These are phyloP conservation scores for Aphodius sticticus DNA, from an alignment of 2,888 invertebrate genomes.

Conservation along the genomic window DNA sequence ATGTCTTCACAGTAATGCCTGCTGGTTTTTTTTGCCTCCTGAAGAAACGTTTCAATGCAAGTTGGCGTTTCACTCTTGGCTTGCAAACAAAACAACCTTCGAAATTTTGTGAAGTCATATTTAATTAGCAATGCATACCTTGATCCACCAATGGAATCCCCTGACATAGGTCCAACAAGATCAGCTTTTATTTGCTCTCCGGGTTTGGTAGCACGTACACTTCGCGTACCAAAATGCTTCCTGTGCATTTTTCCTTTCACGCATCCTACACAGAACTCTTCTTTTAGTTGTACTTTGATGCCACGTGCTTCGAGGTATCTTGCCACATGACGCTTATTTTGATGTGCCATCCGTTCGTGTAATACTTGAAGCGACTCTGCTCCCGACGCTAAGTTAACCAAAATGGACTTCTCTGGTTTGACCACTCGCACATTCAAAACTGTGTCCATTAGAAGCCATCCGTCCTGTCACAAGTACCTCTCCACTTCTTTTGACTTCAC, in stretches of 20 bases:
- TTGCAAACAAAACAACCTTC: conserved; percentile 38
- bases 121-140: too few relatives aligned
- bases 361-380: background rate
- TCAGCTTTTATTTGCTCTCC: background rate
- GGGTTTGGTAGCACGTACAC: background rate
- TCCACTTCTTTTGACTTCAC: too few relatives aligned
- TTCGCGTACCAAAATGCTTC: background rate
- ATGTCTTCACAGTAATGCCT: conserved; percentile 43
- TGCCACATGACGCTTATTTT: background rate
- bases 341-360: conserved; percentile 10
- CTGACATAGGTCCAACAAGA: too few relatives aligned
- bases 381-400: background rate
- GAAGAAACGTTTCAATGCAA: conserved; percentile 41
- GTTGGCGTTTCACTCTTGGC: conserved; percentile 39
- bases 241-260: too few relatives aligned
- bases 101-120: too few relatives aligned
- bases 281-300: too few relatives aligned
- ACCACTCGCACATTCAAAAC: background rate
- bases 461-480: too few relatives aligned
- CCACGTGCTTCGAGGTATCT: too few relatives aligned
- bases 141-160: too few relatives aligned
- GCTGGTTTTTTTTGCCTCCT: conserved; percentile 44
- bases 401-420: background rate
- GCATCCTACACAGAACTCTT: too few relatives aligned
- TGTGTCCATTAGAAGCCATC: background rate